A percentile compares a stretch with the other conserved stretches of the same genome.
Evolutionary conservation across 2,113 vertebrate species (phyloP).

Genomic region (Chunga burmeisteri): DNA sequence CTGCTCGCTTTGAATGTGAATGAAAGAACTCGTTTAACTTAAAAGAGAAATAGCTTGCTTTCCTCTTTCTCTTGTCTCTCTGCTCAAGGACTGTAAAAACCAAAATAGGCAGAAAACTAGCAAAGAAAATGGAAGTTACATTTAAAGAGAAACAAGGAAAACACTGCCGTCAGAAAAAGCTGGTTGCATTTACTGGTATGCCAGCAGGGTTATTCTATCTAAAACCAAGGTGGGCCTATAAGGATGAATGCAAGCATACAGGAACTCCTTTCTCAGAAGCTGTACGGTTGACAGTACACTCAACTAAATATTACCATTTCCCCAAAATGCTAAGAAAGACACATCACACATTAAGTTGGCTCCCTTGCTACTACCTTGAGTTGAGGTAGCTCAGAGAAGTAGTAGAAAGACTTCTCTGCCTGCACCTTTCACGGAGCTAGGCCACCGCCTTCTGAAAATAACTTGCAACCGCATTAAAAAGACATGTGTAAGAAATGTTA

Average conservation of each 20-base stretch:
- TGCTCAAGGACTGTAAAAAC: not conserved
- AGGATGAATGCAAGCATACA: not conserved
- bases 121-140: not conserved
- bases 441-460: not conserved
- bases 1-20: not conserved
- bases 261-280: not conserved
- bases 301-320: not conserved
- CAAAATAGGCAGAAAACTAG: not conserved
- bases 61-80: not conserved
- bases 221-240: not conserved
- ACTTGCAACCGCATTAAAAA: not conserved
- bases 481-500: not conserved
- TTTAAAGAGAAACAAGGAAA: not conserved
- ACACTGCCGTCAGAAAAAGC: not conserved
- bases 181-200: not conserved
- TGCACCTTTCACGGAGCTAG: not conserved
- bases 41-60: not conserved
- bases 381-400: not conserved
- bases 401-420: not conserved
- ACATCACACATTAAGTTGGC: not conserved
- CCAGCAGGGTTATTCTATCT: not conserved
- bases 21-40: not conserved
- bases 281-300: not conserved
- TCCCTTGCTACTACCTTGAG: not conserved
- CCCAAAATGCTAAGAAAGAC: not conserved